These are phyloP conservation scores for Calosoma granatense DNA, from an alignment of 1,140 invertebrate genomes.

Conservation along the genomic window DNA sequence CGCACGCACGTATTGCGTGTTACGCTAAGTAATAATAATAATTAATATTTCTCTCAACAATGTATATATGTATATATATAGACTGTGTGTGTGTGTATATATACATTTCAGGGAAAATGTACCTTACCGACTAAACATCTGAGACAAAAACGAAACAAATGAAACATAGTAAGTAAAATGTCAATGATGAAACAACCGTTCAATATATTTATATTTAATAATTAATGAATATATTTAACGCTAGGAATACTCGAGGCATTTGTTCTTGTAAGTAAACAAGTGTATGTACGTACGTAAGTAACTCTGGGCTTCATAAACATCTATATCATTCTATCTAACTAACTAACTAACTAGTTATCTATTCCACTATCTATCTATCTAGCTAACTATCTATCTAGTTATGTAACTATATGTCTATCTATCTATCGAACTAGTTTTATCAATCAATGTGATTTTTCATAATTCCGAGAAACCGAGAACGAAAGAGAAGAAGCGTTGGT, in stretches of 20 bases:
- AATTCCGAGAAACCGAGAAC: too few species aligned
- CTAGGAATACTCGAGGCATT: conserved; percentile 2
- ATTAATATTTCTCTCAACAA: neutral
- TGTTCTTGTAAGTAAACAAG: neutral
- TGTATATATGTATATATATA: conserved; percentile 1
- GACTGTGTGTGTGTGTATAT: too few species aligned
- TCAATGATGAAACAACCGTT: neutral
- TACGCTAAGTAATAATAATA: neutral
- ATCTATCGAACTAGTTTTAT: too few species aligned
- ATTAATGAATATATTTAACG: neutral
- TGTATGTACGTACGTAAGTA: neutral
- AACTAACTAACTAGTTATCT: too few species aligned
- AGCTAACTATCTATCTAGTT: too few species aligned
- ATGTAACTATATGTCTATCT: too few species aligned
- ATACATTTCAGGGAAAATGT: conserved; percentile 5
- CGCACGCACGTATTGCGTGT: neutral
- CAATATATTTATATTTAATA: conserved; percentile 3
- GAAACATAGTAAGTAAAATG: neutral
- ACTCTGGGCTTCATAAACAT: neutral
- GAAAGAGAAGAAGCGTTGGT: neutral
- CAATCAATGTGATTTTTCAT: too few species aligned
- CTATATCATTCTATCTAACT: too few species aligned
- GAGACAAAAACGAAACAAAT: neutral
- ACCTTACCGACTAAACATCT: conserved; percentile 7
- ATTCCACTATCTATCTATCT: too few species aligned